A percentile compares a stretch with the other conserved stretches of the same genome.
These are phyloP conservation scores for Rutilus rutilus DNA, from an alignment of 2,113 vertebrate genomes.

Conservation along the genomic window DNA sequence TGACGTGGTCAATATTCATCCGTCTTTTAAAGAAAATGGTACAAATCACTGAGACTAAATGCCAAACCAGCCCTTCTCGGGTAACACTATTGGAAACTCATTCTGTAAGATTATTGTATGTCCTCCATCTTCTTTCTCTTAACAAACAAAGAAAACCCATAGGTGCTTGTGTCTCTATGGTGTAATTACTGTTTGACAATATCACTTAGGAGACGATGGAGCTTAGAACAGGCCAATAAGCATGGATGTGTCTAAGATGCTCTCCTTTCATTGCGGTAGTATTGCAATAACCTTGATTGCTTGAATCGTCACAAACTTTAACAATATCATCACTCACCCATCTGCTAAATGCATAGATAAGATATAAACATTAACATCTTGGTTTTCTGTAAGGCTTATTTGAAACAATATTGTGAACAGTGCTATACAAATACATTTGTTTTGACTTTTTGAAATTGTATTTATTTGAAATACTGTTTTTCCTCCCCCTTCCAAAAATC, in stretches of 20 bases:
- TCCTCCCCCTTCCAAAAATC: too few relatives aligned
- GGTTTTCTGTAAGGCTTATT: too few relatives aligned
- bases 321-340: background rate
- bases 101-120: background rate
- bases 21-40: slow-evolving; percentile 19
- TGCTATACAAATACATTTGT: too few relatives aligned
- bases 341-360: background rate
- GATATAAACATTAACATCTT: background rate
- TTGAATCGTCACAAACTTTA: too few relatives aligned
- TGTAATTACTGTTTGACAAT: background rate
- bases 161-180: background rate
- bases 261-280: background rate
- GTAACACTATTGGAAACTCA: background rate
- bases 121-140: background rate
- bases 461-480: background rate
- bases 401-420: too few relatives aligned
- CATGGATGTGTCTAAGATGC: background rate
- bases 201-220: background rate
- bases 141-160: background rate
- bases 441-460: too few relatives aligned
- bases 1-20: slow-evolving; percentile 3
- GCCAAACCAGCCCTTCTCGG: background rate
- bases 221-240: background rate
- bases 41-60: background rate
- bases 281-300: background rate